Evolutionary conservation across 2,113 vertebrate genomes (phyloP), one percentile per base, ranked within the genome.

Genomic region (Aspidoscelis tigris): DNA sequence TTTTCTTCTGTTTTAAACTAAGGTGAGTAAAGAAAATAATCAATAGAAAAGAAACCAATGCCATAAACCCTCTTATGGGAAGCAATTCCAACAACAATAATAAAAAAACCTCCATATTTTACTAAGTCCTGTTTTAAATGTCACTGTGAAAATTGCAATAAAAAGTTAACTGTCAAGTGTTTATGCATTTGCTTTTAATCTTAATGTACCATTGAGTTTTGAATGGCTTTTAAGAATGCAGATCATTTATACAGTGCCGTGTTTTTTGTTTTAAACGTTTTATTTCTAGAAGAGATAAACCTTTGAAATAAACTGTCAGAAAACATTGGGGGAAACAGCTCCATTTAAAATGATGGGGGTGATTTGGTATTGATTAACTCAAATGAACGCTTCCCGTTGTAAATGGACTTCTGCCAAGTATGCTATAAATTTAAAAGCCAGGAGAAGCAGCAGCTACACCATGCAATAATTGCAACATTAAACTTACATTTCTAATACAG

Each of bases 341-440:
- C 80, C 10, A 10, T 72, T 72, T 58, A 21, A 81, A 81, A 80
- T 73, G 43, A 81, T 41, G 33, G 69, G 43, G 39, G 53, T 55
- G 61, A 72, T 82, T 82, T 43, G 39, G 55, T 82, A 82, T 82
- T 73, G 80, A 82, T 73, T 82, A 73, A 53, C 24, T 82, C 58
- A 73, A 82, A 82, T n/a, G 11, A 72, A 41, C 43, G 33, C 21
- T 82, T 82, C 39, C 39, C 26, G 24, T 61, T 64, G 71, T 44
- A 21, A 73, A 73, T 82, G 80, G 53, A 44, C 41, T 43, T 82
- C 41, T 73, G 53, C 5, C 47, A 61, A 82, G 70, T 61, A 82
- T 68, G 43, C 78, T 68, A 18, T n/a, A 68, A 80, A 73, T 82
- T 39, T 24, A 80, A 53, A 16, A 64, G 53, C 10, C 24, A n/a